phyloP scores from a whole-genome alignment of 2,797 vertebrate species.

The Muscicapa comitata region DNA sequence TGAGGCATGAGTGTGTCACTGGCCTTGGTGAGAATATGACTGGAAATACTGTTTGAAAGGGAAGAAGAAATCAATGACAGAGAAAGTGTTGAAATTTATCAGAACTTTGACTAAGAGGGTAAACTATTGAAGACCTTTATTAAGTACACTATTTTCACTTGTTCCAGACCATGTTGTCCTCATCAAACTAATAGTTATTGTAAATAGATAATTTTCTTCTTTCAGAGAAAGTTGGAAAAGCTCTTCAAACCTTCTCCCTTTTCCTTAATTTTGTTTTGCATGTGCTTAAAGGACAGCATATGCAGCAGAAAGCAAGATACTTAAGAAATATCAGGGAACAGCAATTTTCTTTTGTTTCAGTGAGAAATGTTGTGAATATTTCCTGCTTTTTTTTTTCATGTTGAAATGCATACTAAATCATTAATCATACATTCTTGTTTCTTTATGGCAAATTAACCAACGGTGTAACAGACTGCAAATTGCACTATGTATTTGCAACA shows the following conservation, averaged over 20 bases:
- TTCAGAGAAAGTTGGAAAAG: not conserved
- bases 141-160: not conserved
- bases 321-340: not conserved
- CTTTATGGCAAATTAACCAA: slow-evolving; percentile 2
- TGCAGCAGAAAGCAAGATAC: not conserved
- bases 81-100: not conserved
- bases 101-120: not conserved
- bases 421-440: not conserved
- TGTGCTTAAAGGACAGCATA: not conserved
- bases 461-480: not conserved
- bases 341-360: not conserved
- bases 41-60: not conserved
- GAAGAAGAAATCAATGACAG: not conserved
- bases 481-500: not conserved
- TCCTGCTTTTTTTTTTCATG: not conserved
- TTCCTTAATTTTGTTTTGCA: not conserved
- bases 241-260: not conserved
- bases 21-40: not conserved
- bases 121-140: not conserved
- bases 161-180: not conserved
- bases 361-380: not conserved
- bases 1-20: not conserved
- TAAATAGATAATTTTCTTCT: not conserved
- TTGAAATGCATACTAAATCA: not conserved
- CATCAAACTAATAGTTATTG: not conserved